Base-by-base conservation (phyloP, 2,113 vertebrate genomes). In the Boleophthalmus pectinirostris region DNA sequence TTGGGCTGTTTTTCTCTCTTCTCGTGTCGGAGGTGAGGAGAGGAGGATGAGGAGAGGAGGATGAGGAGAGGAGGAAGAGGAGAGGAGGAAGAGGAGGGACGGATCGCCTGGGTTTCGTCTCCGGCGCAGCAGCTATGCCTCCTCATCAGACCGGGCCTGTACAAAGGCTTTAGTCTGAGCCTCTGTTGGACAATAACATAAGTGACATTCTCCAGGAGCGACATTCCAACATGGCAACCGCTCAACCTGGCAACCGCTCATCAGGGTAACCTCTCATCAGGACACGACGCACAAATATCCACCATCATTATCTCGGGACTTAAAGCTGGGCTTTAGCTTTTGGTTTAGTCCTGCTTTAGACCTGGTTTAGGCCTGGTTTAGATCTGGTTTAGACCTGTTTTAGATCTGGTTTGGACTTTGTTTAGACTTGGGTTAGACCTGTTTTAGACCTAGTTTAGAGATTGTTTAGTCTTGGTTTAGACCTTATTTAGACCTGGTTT, bases 101-200 rank as follows among this genome's bases (percentile, higher is more conserved):
- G 88, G 88, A 89, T 90, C 84, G 86, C 53, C 69, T 77, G 89
- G 92, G 91, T 92, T 90, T 88, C 70, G 74, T 84, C 85, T 85
- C 81, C 66, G 81, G 81, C 74, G 79, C 70, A 49, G 70, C 85
- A 82, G 89, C 86, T 86, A 93, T 88, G 92, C 77, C 63, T 20
- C 65, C 85, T 88, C 81, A 78, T 83, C 85, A 85, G 63, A 57
- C 72, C 16, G 80, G 77, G 73, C 78, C 61, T n/a, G 73, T 58
- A 35, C 85, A 76, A 60, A 54, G 66, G 8, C 5, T 66, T 29
- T 79, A 84, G 72, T 84, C 73, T 71, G 63, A 58, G n/a, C 57
- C 35, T 66, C 72, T 69, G 83, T 84, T 56, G 80, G 88, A 88
- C 79, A 86, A 73, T 66, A 72, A 54, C 15, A 72, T 56, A 70